Conservation (phyloP, 2,888 invertebrate genomes). For the Erebia ligea region DNA sequence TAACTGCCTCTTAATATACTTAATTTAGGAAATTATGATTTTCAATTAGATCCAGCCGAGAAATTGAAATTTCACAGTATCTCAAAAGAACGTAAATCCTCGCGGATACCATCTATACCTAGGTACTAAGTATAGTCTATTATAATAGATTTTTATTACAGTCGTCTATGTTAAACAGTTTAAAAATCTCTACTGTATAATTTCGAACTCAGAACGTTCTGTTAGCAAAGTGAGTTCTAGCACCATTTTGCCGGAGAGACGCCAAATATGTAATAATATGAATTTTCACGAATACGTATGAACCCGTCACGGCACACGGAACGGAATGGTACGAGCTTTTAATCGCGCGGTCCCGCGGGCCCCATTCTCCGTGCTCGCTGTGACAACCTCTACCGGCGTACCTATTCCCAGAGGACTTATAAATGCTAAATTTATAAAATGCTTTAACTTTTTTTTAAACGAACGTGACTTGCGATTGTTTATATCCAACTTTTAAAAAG, state of each 20-base stretch:
- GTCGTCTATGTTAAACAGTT: too few species aligned
- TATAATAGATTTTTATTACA: too few species aligned
- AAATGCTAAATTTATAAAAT: constrained; percentile 39
- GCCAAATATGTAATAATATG: constrained; percentile 1
- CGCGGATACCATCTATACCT: neutral
- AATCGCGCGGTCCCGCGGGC: constrained; percentile 39
- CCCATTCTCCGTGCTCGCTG: constrained; percentile 24
- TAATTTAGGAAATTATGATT: too few species aligned
- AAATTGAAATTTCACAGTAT: too few species aligned
- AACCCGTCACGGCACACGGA: constrained; percentile 23
- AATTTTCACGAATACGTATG: constrained; percentile 18
- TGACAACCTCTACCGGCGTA: constrained; percentile 5
- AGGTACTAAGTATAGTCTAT: too few species aligned
- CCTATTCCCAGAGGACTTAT: constrained; percentile 33
- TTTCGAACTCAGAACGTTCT: too few species aligned
- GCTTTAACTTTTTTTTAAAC: constrained; percentile 23
- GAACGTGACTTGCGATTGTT: constrained; percentile 14
- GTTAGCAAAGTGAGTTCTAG: neutral
- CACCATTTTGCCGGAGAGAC: neutral
- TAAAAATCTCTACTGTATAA: too few species aligned
- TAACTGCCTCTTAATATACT: too few species aligned
- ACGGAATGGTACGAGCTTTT: constrained; percentile 35
- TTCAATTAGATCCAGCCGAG: too few species aligned
- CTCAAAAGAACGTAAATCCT: neutral
- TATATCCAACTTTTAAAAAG: neutral